These are phyloP conservation scores for Ethmia dodecea DNA, from an alignment of 2,888 invertebrate species.

Conservation along the genomic window DNA sequence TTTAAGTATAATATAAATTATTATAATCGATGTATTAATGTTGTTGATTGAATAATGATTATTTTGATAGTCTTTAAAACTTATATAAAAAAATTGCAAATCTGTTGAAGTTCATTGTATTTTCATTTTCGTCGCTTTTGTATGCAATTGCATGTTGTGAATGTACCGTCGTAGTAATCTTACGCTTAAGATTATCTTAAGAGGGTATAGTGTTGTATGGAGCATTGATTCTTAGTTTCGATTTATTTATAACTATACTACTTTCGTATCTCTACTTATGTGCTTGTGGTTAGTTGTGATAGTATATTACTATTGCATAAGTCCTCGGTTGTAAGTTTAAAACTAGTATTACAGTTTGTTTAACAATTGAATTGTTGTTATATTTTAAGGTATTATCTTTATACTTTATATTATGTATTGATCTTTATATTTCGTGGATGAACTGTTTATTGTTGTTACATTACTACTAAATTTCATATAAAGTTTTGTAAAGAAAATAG, in stretches of 20 bases:
- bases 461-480: too few species aligned
- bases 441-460: too few species aligned
- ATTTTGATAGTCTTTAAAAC: too few species aligned
- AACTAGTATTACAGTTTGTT: slow-evolving; percentile 45
- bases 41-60: too few species aligned
- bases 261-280: slow-evolving; percentile 25
- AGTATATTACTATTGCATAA: slow-evolving; percentile 41
- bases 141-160: slow-evolving; percentile 35
- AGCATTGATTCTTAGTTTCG: slow-evolving; percentile 16
- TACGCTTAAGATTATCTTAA: slow-evolving; percentile 60
- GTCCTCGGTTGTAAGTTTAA: slow-evolving; percentile 36
- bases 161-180: slow-evolving; percentile 67
- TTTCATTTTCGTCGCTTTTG: slow-evolving; percentile 11
- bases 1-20: too few species aligned
- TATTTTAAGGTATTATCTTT: too few species aligned
- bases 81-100: too few species aligned
- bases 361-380: slow-evolving; percentile 44
- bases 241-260: slow-evolving; percentile 13
- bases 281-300: slow-evolving; percentile 30
- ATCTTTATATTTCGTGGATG: too few species aligned
- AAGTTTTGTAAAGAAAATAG: slow-evolving; percentile 16
- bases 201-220: slow-evolving; percentile 48
- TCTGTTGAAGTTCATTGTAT: slow-evolving; percentile 21
- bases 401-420: too few species aligned
- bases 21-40: too few species aligned